Evolutionary conservation across 2,797 vertebrate genomes (phyloP).

Genomic region (Micrastur ruficollis): DNA sequence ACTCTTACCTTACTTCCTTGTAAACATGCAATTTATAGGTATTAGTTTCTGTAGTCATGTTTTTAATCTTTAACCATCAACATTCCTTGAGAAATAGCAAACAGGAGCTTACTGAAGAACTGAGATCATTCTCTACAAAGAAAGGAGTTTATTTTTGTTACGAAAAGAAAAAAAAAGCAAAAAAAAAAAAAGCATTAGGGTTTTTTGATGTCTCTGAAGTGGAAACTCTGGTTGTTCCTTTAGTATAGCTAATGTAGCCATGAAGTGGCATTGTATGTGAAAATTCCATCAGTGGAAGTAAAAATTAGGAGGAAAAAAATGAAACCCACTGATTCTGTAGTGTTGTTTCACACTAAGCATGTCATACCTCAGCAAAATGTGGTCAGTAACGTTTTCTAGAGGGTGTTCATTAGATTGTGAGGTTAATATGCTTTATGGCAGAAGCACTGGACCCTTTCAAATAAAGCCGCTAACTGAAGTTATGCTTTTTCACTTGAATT

Average conservation of each 20-base stretch:
- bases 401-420: neutral
- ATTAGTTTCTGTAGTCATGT: neutral
- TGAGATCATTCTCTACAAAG: slow-evolving; percentile 16
- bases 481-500: neutral
- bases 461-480: neutral
- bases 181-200: neutral
- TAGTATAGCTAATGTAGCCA: neutral
- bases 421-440: neutral
- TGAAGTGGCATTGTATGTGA: neutral
- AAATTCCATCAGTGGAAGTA: neutral
- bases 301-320: neutral
- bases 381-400: neutral
- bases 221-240: neutral
- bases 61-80: neutral
- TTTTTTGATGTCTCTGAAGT: neutral
- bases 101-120: neutral
- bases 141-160: slow-evolving; percentile 61
- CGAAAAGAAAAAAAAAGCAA: neutral
- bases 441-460: neutral
- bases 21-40: neutral
- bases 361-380: neutral
- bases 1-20: neutral
- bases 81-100: slow-evolving; percentile 10
- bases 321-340: neutral
- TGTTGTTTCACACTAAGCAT: neutral